Percentiles rank a stretch among this genome's conserved stretches.
These are phyloP conservation scores for Leptosomus discolor DNA, from an alignment of 2,113 vertebrate species.

Conservation along the genomic window DNA sequence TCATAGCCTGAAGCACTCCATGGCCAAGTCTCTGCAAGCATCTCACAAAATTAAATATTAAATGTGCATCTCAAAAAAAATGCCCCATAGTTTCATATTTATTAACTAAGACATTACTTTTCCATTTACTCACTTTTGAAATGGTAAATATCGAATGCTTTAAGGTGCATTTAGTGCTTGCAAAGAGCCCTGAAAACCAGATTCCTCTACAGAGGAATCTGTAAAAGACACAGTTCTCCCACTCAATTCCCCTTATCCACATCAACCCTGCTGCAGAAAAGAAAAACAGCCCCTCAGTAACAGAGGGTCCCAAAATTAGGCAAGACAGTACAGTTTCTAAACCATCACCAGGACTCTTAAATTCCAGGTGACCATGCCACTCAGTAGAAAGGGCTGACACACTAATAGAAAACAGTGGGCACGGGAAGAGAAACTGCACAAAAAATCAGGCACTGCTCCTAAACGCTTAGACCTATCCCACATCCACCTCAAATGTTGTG, in stretches of 20 bases:
- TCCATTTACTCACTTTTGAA: not conserved
- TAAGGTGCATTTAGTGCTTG: not conserved
- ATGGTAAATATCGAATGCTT: not conserved
- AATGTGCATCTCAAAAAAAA: constrained; percentile 8
- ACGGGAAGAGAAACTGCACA: not conserved
- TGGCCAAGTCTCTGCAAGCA: constrained; percentile 38
- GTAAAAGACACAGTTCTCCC: not conserved
- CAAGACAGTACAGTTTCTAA: not conserved
- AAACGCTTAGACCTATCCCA: not conserved
- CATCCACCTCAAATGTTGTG: fast-evolving
- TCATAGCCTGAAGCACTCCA: constrained; percentile 6
- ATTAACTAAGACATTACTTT: not conserved
- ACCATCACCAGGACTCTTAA: not conserved
- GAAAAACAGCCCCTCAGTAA: not conserved
- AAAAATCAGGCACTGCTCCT: not conserved
- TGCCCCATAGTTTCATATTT: constrained; percentile 17
- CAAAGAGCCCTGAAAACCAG: not conserved
- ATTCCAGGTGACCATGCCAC: not conserved
- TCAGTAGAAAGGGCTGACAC: not conserved
- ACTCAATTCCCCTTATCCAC: not conserved
- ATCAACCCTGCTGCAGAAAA: not conserved
- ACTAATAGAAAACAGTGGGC: fast-evolving
- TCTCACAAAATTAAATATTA: constrained; percentile 28
- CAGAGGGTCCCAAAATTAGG: not conserved
- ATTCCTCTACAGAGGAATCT: not conserved